Conservation (phyloP, 2,888 invertebrate genomes). For the Periphyllus acericola region DNA sequence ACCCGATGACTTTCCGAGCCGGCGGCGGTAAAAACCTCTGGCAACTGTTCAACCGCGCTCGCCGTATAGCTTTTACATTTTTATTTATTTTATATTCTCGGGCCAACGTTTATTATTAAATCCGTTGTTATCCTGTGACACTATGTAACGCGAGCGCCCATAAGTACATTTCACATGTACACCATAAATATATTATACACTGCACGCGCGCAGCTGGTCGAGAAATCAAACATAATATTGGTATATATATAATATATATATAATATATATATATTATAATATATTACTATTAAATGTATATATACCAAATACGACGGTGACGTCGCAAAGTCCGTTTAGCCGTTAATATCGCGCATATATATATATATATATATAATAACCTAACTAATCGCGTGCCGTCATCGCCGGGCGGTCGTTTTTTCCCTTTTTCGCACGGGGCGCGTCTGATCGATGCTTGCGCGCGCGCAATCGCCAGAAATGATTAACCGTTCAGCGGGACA, state of each 20-base stretch:
- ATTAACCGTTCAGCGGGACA: conserved; percentile 8
- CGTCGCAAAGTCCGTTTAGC: background rate
- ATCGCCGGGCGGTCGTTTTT: background rate
- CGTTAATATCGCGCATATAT: background rate
- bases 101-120: conserved; percentile 9
- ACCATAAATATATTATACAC: too few relatives aligned
- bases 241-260: too few relatives aligned
- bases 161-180: background rate
- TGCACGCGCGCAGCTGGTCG: too few relatives aligned
- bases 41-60: background rate
- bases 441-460: conserved; percentile 7
- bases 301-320: too few relatives aligned
- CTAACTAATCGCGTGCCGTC: too few relatives aligned
- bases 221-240: too few relatives aligned
- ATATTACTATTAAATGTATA: too few relatives aligned
- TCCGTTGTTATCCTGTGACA: background rate
- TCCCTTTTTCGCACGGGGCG: background rate
- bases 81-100: background rate
- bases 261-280: too few relatives aligned
- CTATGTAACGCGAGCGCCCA: background rate
- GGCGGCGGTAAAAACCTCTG: background rate
- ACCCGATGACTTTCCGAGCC: background rate
- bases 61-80: background rate
- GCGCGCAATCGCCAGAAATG: conserved; percentile 6
- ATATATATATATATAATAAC: too few relatives aligned